Conservation (phyloP, 2,797 vertebrate genomes). For the Poecile montanus region DNA sequence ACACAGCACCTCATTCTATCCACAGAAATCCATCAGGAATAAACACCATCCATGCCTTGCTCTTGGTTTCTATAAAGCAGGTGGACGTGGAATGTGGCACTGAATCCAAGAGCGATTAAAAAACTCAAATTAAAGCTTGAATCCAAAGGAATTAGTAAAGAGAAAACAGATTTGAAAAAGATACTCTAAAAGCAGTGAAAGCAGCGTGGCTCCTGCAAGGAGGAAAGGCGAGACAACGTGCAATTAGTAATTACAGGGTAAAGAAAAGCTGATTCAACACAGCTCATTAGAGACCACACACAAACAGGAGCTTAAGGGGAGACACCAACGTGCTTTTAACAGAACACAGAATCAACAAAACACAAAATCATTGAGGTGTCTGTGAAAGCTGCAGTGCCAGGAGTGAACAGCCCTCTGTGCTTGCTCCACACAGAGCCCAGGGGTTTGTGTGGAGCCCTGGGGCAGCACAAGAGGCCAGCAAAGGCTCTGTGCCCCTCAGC, state of each 20-base stretch:
- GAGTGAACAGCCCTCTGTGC: rapidly evolving
- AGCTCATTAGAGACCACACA: background rate
- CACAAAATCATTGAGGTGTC: rapidly evolving
- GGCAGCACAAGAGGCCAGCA: rapidly evolving
- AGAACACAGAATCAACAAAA: background rate
- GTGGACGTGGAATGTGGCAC: background rate
- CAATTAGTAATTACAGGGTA: background rate
- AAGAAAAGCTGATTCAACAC: background rate
- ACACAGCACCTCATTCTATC: background rate
- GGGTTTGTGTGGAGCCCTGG: background rate
- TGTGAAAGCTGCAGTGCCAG: background rate
- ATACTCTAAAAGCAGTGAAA: background rate
- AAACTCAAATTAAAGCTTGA: background rate
- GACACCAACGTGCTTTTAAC: background rate
- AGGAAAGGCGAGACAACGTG: background rate
- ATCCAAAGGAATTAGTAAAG: background rate
- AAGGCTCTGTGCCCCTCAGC: background rate
- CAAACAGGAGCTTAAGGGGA: background rate
- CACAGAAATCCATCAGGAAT: background rate
- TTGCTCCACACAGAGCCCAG: background rate
- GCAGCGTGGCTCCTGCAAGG: background rate
- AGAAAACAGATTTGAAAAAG: background rate
- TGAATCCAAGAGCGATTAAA: rapidly evolving
- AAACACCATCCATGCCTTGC: background rate
- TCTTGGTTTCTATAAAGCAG: background rate